Base-by-base conservation (phyloP, 1,140 invertebrate species). In the Cotesia typhae region DNA sequence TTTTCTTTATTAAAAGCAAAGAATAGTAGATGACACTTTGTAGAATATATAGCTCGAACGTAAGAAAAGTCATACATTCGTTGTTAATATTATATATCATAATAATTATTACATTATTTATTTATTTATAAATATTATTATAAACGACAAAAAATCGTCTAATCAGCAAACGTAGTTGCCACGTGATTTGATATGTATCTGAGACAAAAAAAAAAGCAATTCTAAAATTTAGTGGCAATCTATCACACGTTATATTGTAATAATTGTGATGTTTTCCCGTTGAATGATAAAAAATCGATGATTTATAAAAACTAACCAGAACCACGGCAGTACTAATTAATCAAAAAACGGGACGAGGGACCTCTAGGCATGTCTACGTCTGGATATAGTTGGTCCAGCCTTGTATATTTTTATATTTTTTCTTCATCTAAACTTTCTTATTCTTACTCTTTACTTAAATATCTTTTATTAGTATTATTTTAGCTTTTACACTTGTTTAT, bases 351-450 rank as follows among this genome's bases (percentile, higher is more conserved):
- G 38, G 64, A 67, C 41, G 51, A 66, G 36, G 38, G 17, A 51
- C 55, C 72, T 68, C 59, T 61, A 64, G 52, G 47, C 37, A 36
- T 14, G 28, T 73, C 36, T 70, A 37, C 51, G 47, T 67, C 64
- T 67, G 64, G 55, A 59, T 60, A 55, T 72, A 70, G 69, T 73
- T 73, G 74, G 74, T 75, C 74, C 74, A 71, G 41, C 71, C 47
- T 70, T 70, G 38, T 67, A 66, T 41, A 51, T 66, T 12, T 66
- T 10, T 47, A 47, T 38, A 28, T 28, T 28, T 28, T 38, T 55
- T 71, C 12, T 20, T 36, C 14, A 69, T 69, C 17, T 61, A 53
- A 4, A 52, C 66, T 14, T 36, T 67, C 17, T 55, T 47, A 47
- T 47, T 47, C 9, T 28, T 63, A 10, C 38, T 60, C 12, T 59